Percentiles rank a stretch among this genome's conserved stretches.
Evolutionary conservation across 1,140 invertebrate genomes (phyloP).

Genomic region (Anoplophora glabripennis): DNA sequence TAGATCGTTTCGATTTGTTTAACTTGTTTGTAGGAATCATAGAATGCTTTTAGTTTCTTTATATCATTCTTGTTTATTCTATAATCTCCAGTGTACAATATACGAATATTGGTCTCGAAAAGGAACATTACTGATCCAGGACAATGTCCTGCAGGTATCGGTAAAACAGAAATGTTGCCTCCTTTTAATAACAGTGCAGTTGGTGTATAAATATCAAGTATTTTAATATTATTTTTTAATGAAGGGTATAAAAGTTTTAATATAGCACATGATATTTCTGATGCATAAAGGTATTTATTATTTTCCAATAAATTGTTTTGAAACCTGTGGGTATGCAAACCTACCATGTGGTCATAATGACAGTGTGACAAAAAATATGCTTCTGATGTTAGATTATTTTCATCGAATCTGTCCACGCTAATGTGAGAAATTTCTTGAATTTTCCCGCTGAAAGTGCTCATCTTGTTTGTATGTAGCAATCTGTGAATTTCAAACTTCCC

Average conservation of each 20-base stretch:
- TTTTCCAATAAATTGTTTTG: conserved; percentile 27
- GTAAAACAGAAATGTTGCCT: conserved; percentile 53
- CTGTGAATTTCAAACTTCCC: conserved; percentile 23
- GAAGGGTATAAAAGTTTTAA: conserved; percentile 37
- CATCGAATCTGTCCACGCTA: conserved; percentile 60
- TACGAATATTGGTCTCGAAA: conserved; percentile 53
- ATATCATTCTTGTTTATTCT: conserved; percentile 57
- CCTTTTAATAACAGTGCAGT: conserved; percentile 28
- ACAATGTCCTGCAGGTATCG: conserved; percentile 67
- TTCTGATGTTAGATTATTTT: conserved; percentile 51
- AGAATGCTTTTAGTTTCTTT: conserved; percentile 55
- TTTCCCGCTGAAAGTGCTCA: conserved; percentile 61
- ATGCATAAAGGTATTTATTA: conserved; percentile 50
- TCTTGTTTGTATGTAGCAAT: conserved; percentile 31
- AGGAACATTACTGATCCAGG: conserved; percentile 74
- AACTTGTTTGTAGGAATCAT: conserved; percentile 48
- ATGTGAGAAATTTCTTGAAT: conserved; percentile 62
- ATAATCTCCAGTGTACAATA: conserved; percentile 73
- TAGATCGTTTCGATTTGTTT: conserved; percentile 62
- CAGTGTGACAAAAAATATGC: conserved; percentile 68
- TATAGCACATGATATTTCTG: conserved; percentile 49
- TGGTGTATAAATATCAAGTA: conserved; percentile 39
- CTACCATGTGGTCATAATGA: conserved; percentile 66
- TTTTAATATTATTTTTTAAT: conserved; percentile 36
- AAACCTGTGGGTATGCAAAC: conserved; percentile 47